Evolutionary conservation across 2,113 vertebrate species (phyloP), one percentile per base, ranked within the genome.

Genomic region (Orycteropus afer): DNA sequence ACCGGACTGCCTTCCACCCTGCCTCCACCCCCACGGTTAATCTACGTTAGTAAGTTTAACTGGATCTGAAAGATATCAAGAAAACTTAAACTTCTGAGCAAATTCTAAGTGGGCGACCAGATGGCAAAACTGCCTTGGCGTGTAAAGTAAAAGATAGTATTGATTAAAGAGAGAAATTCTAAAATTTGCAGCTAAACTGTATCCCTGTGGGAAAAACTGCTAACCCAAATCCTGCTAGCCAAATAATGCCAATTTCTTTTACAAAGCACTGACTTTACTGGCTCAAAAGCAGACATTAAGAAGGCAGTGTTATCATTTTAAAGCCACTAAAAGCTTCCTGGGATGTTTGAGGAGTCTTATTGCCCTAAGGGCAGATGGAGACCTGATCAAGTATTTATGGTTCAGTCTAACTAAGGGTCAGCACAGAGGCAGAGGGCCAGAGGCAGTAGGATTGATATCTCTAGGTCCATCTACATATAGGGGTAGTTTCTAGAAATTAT

Each of bases 81-180:
- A 76, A 86, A 87, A 85, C 42, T 55, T 42, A 89, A 96, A 96
- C 78, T 95, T 97, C 94, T 51, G 71, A 90, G 87, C 91, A 90
- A 94, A 95, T 95, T 97, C 98, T 79, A 86, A 93, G 78, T 94
- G 90, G 61, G 90, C 96, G 97, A 96, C 86, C 96, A 97, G 49
- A 90, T 93, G 83, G 94, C 63, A 98, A 95, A 97, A 94, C 84
- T 95, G 65, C 97, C 91, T 96, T 71, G 91, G 86, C 95, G 74
- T 94, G 77, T 86, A 96, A 83, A 84, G 92, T 89, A 94, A 97
- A 96, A 97, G 71, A 92, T 47, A 95, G 65, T 97, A 97, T 98
- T 97, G 89, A 95, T 1, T 96, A 96, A 91, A 97, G 88, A 85
- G 63, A 91, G 86, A 40, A 96, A 97, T 97, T 97, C 65, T 95